phyloP scores from a whole-genome alignment of 2,113 vertebrate species.

The Chamaea fasciata region DNA sequence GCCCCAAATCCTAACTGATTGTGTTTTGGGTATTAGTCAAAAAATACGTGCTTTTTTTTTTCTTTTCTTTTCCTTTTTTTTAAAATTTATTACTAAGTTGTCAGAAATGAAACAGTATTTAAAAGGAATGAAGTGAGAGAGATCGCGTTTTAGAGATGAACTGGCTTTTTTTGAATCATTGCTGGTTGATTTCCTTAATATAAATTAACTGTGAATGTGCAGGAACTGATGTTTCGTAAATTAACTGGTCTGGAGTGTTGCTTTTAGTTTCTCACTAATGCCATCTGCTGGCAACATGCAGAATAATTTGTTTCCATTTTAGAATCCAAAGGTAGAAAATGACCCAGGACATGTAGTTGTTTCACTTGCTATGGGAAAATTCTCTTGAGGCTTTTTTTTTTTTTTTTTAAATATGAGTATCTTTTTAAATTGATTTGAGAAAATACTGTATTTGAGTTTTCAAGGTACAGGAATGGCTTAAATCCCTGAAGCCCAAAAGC shows the following conservation, averaged over 20 bases:
- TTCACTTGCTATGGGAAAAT: neutral
- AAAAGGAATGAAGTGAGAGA: neutral
- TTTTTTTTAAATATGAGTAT: fast-evolving
- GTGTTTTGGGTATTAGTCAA: neutral
- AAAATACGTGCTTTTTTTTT: fast-evolving
- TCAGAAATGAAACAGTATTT: neutral
- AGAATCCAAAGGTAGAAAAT: neutral
- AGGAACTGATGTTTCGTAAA: neutral
- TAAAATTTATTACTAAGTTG: neutral
- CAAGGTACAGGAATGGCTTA: neutral
- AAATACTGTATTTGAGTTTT: neutral
- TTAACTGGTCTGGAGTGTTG: fast-evolving
- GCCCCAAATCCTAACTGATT: neutral
- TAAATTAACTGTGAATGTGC: neutral
- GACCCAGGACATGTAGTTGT: neutral
- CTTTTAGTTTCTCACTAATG: constrained; percentile 25
- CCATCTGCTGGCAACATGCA: constrained; percentile 44
- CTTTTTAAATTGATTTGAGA: neutral
- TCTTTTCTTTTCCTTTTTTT: fast-evolving
- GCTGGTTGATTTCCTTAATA: neutral
- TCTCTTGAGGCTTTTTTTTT: neutral
- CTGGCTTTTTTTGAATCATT: neutral
- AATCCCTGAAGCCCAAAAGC: neutral
- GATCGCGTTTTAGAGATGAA: fast-evolving
- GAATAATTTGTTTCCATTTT: neutral